phyloP scores from a whole-genome alignment of 1,140 invertebrate species.

The Nylanderia fulva region DNA sequence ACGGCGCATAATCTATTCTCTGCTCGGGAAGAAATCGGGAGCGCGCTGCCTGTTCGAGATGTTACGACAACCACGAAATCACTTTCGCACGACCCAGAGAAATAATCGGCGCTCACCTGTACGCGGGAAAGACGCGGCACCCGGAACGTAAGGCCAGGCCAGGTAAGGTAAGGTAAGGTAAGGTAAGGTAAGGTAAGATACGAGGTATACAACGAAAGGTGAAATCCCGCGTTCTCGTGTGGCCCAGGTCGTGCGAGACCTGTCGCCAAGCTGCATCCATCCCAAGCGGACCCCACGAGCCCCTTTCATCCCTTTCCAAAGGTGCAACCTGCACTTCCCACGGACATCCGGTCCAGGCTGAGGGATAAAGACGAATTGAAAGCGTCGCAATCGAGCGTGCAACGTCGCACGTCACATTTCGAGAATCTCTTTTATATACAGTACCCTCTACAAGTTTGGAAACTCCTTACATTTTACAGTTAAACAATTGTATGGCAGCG shows the following conservation, averaged over 20 bases:
- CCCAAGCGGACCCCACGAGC: conserved; percentile 41
- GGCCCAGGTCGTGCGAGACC: conserved; percentile 75
- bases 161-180: background rate
- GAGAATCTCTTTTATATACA: conserved; percentile 29
- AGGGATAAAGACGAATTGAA: conserved; percentile 19
- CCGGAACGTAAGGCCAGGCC: conserved; percentile 23
- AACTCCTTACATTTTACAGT: too few species aligned
- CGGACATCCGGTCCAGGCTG: conserved; percentile 69
- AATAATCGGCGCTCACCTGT: conserved; percentile 78
- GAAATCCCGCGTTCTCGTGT: conserved; percentile 74
- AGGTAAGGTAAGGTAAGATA: background rate
- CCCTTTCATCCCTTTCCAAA: conserved; percentile 52
- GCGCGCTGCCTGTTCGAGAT: conserved; percentile 48
- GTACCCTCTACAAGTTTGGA: too few species aligned
- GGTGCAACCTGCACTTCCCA: conserved; percentile 79
- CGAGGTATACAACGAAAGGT: conserved; percentile 73
- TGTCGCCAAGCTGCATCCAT: conserved; percentile 67
- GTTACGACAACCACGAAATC: conserved; percentile 74
- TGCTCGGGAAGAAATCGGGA: conserved; percentile 48
- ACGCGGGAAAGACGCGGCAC: conserved; percentile 68
- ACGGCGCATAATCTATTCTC: conserved; percentile 58
- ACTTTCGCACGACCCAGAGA: conserved; percentile 80
- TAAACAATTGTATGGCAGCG: too few species aligned
- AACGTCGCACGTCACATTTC: conserved; percentile 37
- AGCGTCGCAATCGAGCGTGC: conserved; percentile 48